Conservation (phyloP, 2,888 invertebrate genomes). For the Acrobasis consociella region DNA sequence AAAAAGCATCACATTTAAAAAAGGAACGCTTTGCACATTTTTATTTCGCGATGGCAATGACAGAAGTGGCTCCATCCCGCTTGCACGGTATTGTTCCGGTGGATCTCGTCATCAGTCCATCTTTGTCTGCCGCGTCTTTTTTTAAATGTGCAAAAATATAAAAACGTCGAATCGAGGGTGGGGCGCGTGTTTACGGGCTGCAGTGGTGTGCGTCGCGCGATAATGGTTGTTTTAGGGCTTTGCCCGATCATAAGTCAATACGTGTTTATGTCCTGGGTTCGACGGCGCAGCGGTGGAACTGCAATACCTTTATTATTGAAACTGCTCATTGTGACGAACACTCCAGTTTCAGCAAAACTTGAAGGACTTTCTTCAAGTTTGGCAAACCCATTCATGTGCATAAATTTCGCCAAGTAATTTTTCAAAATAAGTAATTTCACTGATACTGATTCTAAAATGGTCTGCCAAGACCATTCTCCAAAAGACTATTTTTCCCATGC, state of each 20-base stretch:
- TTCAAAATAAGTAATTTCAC: too few relatives aligned
- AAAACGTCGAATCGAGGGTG: constrained; percentile 77
- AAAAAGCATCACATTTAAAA: constrained; percentile 81
- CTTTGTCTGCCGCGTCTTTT: constrained; percentile 80
- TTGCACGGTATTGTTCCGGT: constrained; percentile 71
- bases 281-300: constrained; percentile 25
- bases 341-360: not conserved
- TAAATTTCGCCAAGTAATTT: too few relatives aligned
- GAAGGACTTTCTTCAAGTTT: too few relatives aligned
- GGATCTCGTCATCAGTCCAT: constrained; percentile 78
- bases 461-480: too few relatives aligned
- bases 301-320: constrained; percentile 4
- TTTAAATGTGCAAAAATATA: constrained; percentile 82
- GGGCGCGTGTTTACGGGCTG: constrained; percentile 54
- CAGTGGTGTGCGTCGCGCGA: constrained; percentile 70
- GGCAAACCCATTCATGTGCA: too few relatives aligned
- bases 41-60: constrained; percentile 77
- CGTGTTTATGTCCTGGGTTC: constrained; percentile 46
- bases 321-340: not conserved
- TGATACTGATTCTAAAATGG: too few relatives aligned
- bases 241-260: constrained; percentile 81
- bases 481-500: too few relatives aligned
- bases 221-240: constrained; percentile 78
- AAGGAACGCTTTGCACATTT: constrained; percentile 79
- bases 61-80: constrained; percentile 72